Evolutionary conservation across 2,888 invertebrate genomes (phyloP).

Genomic region (Drosophila sordidula): DNA sequence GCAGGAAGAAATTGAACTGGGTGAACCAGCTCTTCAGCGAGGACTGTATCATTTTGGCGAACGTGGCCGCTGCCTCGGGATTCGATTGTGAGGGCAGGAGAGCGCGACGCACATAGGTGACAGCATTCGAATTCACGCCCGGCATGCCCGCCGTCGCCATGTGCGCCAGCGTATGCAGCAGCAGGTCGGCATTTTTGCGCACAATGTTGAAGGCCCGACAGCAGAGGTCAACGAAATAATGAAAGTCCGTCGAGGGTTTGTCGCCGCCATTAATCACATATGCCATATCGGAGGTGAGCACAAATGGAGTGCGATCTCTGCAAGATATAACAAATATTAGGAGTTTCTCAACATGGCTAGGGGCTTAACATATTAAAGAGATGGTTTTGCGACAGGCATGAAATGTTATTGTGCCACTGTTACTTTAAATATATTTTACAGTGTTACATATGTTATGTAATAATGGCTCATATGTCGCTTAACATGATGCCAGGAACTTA

Average conservation of each 20-base stretch:
- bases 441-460: too few species aligned
- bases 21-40: slow-evolving; percentile 97
- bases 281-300: slow-evolving; percentile 99
- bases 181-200: slow-evolving; percentile 94
- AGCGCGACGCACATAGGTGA: slow-evolving; percentile 95
- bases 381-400: too few species aligned
- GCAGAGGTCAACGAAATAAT: slow-evolving; percentile 99
- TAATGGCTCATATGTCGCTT: too few species aligned
- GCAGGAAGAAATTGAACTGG: slow-evolving; percentile 98
- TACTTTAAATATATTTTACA: too few species aligned
- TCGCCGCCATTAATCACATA: slow-evolving; percentile 99
- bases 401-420: too few species aligned
- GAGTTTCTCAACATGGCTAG: too few species aligned
- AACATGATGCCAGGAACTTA: too few species aligned
- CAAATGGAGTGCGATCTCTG: slow-evolving; percentile 98
- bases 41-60: slow-evolving; percentile 97
- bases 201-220: slow-evolving; percentile 99
- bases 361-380: too few species aligned
- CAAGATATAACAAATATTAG: slow-evolving; percentile 17
- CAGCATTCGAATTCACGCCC: slow-evolving; percentile 95
- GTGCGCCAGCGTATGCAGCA: slow-evolving; percentile 95
- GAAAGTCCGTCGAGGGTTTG: slow-evolving; percentile 95
- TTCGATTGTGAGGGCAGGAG: slow-evolving; percentile 95
- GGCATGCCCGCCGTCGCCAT: slow-evolving; percentile 86
- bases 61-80: slow-evolving; percentile 98